A percentile compares a stretch with the other conserved stretches of the same genome.
phyloP scores from a whole-genome alignment of 2,797 vertebrate species.

The Rhynchotus rufescens region DNA sequence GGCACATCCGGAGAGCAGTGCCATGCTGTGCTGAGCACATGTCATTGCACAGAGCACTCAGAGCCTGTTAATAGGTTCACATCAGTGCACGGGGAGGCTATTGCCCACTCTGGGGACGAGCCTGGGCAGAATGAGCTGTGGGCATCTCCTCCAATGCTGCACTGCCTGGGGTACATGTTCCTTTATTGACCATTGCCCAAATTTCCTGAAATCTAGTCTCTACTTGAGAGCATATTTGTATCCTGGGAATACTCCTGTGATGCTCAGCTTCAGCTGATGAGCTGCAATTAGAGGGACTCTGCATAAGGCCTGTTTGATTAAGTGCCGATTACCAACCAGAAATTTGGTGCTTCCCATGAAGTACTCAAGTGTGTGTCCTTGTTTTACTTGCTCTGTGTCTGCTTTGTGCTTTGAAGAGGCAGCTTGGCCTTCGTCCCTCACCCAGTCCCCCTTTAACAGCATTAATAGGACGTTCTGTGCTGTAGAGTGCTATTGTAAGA shows the following conservation, averaged over 20 bases:
- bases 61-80: accelerated
- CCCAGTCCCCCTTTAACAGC: neutral
- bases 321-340: conserved; percentile 49
- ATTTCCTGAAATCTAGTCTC: neutral
- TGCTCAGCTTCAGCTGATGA: conserved; percentile 18
- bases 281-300: conserved; percentile 48
- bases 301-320: conserved; percentile 56
- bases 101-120: neutral
- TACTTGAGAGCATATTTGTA: neutral
- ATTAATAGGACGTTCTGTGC: neutral
- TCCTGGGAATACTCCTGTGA: conserved; percentile 19
- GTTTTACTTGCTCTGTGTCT: conserved; percentile 23
- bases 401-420: neutral
- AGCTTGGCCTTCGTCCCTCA: neutral
- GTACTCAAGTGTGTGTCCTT: neutral
- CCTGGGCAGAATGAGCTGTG: accelerated
- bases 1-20: neutral
- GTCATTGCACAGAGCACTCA: neutral
- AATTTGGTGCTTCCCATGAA: conserved; percentile 58
- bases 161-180: neutral
- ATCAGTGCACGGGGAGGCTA: accelerated
- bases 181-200: neutral
- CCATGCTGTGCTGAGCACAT: accelerated
- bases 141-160: neutral
- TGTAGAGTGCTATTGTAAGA: neutral